A percentile compares a stretch with the other conserved stretches of the same genome.
phyloP scores from a whole-genome alignment of 2,888 invertebrate species.

The Chesias legatella region DNA sequence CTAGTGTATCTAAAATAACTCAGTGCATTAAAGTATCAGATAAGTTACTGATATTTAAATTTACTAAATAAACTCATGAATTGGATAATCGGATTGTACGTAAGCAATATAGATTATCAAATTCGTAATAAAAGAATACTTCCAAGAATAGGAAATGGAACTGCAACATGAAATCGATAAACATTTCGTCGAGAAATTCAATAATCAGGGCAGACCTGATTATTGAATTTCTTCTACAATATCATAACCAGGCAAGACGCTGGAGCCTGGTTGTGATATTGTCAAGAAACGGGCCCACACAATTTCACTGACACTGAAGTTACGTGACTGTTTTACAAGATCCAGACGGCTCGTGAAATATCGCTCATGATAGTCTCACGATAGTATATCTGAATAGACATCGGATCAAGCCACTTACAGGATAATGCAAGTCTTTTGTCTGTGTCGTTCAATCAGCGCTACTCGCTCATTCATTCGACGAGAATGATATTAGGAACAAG shows the following conservation, averaged over 20 bases:
- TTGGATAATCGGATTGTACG: too few relatives aligned
- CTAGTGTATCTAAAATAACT: too few relatives aligned
- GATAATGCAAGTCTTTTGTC: constrained; percentile 58
- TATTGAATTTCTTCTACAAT: too few relatives aligned
- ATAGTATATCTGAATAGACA: constrained; percentile 54
- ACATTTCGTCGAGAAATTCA: constrained; percentile 54
- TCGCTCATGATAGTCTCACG: constrained; percentile 48
- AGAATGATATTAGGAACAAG: constrained; percentile 43
- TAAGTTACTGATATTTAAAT: too few relatives aligned
- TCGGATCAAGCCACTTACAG: constrained; percentile 52
- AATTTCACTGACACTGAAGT: constrained; percentile 57
- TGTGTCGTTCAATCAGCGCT: constrained; percentile 51
- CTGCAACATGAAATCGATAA: constrained; percentile 41
- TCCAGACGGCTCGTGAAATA: constrained; percentile 48
- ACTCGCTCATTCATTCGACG: constrained; percentile 44
- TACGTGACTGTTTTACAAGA: constrained; percentile 64
- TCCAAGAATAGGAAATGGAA: constrained; percentile 27
- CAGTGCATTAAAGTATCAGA: too few relatives aligned
- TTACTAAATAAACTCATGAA: too few relatives aligned
- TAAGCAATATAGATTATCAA: too few relatives aligned
- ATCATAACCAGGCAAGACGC: constrained; percentile 33
- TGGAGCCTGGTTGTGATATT: constrained; percentile 57
- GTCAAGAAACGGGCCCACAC: constrained; percentile 45
- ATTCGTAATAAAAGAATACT: background rate
- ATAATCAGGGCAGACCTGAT: too few relatives aligned